Percentiles rank a stretch among this genome's conserved stretches.
Conservation (phyloP, 1,140 invertebrate genomes). For the Caenorhabditis latens region DNA sequence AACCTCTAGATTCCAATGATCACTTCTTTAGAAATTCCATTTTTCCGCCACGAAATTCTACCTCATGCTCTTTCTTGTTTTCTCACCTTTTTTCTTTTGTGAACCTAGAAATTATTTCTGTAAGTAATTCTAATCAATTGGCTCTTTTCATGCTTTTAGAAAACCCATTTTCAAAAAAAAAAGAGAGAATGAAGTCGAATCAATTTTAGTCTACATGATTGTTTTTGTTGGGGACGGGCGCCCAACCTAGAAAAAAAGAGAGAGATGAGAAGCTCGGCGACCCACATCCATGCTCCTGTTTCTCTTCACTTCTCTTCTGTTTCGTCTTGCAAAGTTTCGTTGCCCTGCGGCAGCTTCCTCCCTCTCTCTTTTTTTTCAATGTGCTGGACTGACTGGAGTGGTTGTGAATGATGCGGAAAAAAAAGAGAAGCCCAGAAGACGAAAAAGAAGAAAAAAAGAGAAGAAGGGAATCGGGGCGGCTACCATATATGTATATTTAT, state of each 20-base stretch:
- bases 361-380: neutral
- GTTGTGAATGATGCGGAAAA: constrained; percentile 53
- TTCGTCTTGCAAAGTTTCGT: constrained; percentile 43
- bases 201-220: neutral
- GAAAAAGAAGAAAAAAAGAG: constrained; percentile 2
- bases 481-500: constrained; percentile 40
- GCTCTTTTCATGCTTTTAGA: too few relatives aligned
- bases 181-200: neutral
- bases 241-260: neutral
- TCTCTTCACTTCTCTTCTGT: neutral
- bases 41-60: too few relatives aligned
- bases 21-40: too few relatives aligned
- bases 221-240: neutral
- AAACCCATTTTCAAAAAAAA: too few relatives aligned
- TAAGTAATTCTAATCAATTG: too few relatives aligned
- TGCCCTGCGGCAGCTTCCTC: constrained; percentile 40
- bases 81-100: too few relatives aligned
- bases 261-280: constrained; percentile 11
- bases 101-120: too few relatives aligned
- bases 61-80: too few relatives aligned
- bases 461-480: neutral
- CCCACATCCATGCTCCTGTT: neutral
- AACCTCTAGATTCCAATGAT: too few relatives aligned
- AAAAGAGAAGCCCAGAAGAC: constrained; percentile 11
- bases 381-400: constrained; percentile 38